Conservation (phyloP, 2,888 invertebrate genomes). For the Mylabris sibirica region DNA sequence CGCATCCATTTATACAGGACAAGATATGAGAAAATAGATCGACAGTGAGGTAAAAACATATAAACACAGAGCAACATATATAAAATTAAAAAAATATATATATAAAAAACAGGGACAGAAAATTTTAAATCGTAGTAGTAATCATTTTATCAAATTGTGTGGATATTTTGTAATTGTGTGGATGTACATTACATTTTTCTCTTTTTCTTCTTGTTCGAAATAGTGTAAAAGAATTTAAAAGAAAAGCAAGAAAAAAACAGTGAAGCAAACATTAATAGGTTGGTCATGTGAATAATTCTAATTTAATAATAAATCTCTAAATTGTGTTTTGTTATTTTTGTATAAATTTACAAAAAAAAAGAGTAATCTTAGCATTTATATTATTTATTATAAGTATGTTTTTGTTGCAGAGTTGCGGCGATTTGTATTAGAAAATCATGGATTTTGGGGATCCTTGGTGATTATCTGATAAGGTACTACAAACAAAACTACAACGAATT, state of each 20-base stretch:
- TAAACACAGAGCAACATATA: conserved; percentile 19
- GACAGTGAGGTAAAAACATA: conserved; percentile 50
- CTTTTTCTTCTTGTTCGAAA: background rate
- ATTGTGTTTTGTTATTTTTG: conserved; percentile 5
- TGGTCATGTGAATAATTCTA: conserved; percentile 10
- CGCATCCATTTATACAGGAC: conserved; percentile 96
- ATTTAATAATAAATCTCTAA: conserved; percentile 6
- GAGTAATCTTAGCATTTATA: background rate
- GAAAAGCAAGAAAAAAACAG: background rate
- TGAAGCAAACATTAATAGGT: background rate
- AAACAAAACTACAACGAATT: conserved; percentile 9
- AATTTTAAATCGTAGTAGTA: background rate
- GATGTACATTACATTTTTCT: background rate
- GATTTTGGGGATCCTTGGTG: background rate
- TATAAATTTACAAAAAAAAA: background rate
- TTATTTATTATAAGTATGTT: background rate
- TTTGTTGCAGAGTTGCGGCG: conserved; percentile 6
- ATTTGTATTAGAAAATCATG: conserved; percentile 4
- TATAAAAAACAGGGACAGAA: background rate
- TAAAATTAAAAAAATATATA: conserved; percentile 9
- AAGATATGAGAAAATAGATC: conserved; percentile 69
- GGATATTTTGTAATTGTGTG: conserved; percentile 5
- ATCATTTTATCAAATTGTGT: background rate
- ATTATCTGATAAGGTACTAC: background rate
- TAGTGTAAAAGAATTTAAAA: background rate